A percentile compares a stretch with the other conserved stretches of the same genome.
Conservation (phyloP, 1,140 invertebrate genomes). For the Zaprionus taronus region DNA sequence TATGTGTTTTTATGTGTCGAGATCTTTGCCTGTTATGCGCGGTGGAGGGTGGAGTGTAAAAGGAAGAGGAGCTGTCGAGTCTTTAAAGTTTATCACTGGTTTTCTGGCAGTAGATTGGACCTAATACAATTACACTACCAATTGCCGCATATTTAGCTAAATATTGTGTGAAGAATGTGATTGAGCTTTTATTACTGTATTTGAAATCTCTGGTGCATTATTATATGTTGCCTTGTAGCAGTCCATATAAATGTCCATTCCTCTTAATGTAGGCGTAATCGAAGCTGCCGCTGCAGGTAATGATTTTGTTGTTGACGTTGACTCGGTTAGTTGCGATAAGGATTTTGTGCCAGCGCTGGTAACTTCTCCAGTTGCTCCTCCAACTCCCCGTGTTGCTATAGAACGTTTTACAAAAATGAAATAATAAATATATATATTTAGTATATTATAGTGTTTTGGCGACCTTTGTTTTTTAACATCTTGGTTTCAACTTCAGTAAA, state of each 20-base stretch:
- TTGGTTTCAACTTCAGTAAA: too few relatives aligned
- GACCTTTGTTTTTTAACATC: too few relatives aligned
- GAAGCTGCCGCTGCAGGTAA: slow-evolving; percentile 20
- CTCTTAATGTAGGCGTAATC: slow-evolving; percentile 40
- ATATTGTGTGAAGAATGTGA: slow-evolving; percentile 32
- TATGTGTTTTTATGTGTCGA: slow-evolving; percentile 2
- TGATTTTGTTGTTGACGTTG: slow-evolving; percentile 26
- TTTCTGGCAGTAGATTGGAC: slow-evolving; percentile 58
- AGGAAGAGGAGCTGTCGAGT: slow-evolving; percentile 5
- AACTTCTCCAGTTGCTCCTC: neutral
- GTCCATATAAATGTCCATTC: slow-evolving; percentile 25
- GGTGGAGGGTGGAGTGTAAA: neutral
- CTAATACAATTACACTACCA: slow-evolving; percentile 23
- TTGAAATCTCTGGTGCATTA: neutral
- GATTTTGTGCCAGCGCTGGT: slow-evolving; percentile 27
- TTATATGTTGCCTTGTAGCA: slow-evolving; percentile 25
- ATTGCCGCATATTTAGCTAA: slow-evolving; percentile 52
- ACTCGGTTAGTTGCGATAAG: slow-evolving; percentile 42
- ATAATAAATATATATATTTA: neutral
- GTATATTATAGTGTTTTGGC: too few relatives aligned
- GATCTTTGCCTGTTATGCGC: slow-evolving; percentile 18
- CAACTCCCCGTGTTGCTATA: neutral
- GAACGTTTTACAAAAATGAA: neutral
- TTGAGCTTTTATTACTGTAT: slow-evolving; percentile 18
- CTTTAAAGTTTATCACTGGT: slow-evolving; percentile 53